phyloP scores from a whole-genome alignment of 2,797 vertebrate species.

The Delichon dasypus region DNA sequence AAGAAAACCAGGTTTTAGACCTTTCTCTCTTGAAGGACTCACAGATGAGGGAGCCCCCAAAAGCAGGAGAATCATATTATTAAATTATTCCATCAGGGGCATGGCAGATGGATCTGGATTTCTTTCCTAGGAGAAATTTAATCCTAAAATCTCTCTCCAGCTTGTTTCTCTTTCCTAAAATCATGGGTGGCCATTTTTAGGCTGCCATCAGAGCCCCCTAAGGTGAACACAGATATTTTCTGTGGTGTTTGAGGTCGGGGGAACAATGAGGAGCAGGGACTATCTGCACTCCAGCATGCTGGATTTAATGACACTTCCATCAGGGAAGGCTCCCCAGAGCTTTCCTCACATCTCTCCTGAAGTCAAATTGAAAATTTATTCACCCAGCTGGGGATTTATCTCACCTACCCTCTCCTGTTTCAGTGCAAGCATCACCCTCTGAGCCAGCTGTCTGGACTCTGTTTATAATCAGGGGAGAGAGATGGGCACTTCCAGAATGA shows the following conservation, averaged over 20 bases:
- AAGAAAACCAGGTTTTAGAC: not conserved
- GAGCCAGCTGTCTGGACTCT: not conserved
- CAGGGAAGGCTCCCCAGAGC: not conserved
- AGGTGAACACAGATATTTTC: not conserved
- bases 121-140: not conserved
- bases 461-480: not conserved
- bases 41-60: not conserved
- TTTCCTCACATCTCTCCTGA: not conserved
- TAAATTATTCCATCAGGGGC: not conserved
- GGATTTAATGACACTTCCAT: not conserved
- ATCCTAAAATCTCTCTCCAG: not conserved
- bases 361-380: slow-evolving; percentile 17
- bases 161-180: not conserved
- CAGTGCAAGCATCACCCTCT: not conserved
- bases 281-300: not conserved
- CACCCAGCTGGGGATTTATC: not conserved
- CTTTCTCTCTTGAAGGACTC: not conserved
- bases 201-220: not conserved
- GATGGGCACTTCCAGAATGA: not conserved
- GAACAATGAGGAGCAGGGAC: not conserved
- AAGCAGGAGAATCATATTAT: not conserved
- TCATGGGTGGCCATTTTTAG: not conserved
- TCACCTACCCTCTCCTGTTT: not conserved
- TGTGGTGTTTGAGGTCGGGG: not conserved
- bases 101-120: not conserved